These are phyloP conservation scores for Dioctria linearis DNA, from an alignment of 2,888 invertebrate species.

Conservation along the genomic window DNA sequence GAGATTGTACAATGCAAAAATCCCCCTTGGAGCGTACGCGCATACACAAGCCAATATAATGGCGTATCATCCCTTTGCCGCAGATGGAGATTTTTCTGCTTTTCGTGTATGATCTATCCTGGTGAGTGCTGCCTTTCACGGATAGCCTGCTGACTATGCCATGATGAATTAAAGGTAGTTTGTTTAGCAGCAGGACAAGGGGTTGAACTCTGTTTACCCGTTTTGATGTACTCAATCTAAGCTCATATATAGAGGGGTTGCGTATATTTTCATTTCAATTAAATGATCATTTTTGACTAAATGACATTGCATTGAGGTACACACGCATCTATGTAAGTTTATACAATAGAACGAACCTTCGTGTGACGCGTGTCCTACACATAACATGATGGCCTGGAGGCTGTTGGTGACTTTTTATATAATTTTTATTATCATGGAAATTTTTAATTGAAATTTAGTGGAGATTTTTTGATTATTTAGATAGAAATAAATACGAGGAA, in stretches of 20 bases:
- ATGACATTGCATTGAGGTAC: conserved; percentile 47
- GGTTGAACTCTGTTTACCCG: conserved; percentile 7
- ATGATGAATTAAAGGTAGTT: conserved; percentile 20
- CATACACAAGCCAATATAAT: conserved; percentile 3
- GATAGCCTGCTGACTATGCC: not conserved
- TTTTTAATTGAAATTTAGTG: no score
- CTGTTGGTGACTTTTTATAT: no score
- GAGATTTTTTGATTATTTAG: no score
- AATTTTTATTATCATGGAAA: no score
- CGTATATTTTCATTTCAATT: conserved; percentile 54
- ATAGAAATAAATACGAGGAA: no score
- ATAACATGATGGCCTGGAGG: no score
- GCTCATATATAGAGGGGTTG: conserved; percentile 24
- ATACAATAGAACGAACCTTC: not conserved
- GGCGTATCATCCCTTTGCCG: conserved; percentile 25
- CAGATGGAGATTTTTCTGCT: conserved; percentile 32
- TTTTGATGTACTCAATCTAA: conserved; percentile 24
- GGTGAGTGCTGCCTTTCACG: not conserved
- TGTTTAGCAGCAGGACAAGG: not conserved
- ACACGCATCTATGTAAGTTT: not conserved
- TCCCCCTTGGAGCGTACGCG: not conserved
- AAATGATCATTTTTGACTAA: conserved; percentile 57
- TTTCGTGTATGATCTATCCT: not conserved
- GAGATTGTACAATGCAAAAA: conserved; percentile 12
- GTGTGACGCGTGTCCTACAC: not conserved